These are phyloP conservation scores for Scaptomyza graminum DNA, from an alignment of 1,140 invertebrate species.

Conservation along the genomic window DNA sequence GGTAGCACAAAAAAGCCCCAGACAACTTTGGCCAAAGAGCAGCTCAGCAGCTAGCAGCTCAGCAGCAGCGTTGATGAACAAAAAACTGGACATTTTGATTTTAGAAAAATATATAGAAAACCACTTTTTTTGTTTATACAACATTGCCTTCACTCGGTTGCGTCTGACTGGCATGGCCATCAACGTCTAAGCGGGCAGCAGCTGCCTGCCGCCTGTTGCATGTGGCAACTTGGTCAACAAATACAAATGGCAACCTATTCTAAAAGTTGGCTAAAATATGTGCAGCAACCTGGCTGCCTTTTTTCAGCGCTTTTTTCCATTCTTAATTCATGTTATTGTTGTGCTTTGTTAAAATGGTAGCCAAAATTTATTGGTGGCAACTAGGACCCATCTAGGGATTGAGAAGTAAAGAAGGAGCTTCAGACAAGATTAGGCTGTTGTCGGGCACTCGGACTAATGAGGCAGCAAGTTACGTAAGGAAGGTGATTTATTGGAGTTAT, in stretches of 20 bases:
- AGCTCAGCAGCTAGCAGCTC: conserved; percentile 65
- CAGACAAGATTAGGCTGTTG: neutral
- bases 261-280: conserved; percentile 72
- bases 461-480: neutral
- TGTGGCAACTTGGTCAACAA: conserved; percentile 21
- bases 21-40: conserved; percentile 52
- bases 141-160: conserved; percentile 29
- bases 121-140: conserved; percentile 67
- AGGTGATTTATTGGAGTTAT: neutral
- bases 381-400: conserved; percentile 10
- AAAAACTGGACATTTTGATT: conserved; percentile 81
- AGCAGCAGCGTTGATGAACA: conserved; percentile 75
- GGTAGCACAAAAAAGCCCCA: conserved; percentile 42
- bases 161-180: conserved; percentile 58
- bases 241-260: conserved; percentile 54
- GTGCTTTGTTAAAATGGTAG: conserved; percentile 22
- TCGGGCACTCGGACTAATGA: conserved; percentile 22
- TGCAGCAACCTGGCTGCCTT: conserved; percentile 47
- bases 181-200: conserved; percentile 56
- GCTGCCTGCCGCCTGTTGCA: conserved; percentile 51
- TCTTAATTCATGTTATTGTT: neutral
- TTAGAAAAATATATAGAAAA: conserved; percentile 82
- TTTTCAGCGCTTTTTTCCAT: conserved; percentile 30
- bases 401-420: too few species aligned
- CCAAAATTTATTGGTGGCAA: conserved; percentile 63